phyloP scores from a whole-genome alignment of 2,888 invertebrate genomes.

The Melinaea marsaeus region DNA sequence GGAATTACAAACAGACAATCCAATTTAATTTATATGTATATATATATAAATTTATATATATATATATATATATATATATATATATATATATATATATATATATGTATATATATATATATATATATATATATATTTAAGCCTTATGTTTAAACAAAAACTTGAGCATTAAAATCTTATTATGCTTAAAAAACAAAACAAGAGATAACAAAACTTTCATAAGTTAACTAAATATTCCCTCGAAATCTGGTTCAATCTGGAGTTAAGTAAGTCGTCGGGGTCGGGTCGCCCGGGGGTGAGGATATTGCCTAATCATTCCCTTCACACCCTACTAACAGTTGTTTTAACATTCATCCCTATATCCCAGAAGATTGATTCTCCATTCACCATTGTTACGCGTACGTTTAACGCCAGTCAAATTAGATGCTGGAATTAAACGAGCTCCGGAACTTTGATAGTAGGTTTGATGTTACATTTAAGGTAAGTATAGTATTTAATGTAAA shows the following conservation, averaged over 20 bases:
- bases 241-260: slow-evolving; percentile 68
- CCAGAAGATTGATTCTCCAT: slow-evolving; percentile 63
- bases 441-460: slow-evolving; percentile 17
- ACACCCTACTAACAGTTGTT: slow-evolving; percentile 75
- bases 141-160: too few species aligned
- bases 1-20: too few species aligned
- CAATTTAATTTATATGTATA: too few species aligned
- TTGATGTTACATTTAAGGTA: neutral
- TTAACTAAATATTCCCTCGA: slow-evolving; percentile 52
- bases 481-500: too few species aligned
- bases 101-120: too few species aligned
- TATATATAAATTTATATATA: too few species aligned
- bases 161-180: too few species aligned
- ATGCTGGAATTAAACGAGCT: slow-evolving; percentile 18
- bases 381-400: slow-evolving; percentile 56
- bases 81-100: too few species aligned
- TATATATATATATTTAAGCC: too few species aligned
- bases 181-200: neutral
- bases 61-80: too few species aligned
- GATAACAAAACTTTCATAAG: slow-evolving; percentile 9
- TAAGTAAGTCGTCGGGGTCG: slow-evolving; percentile 72
- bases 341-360: slow-evolving; percentile 71
- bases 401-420: slow-evolving; percentile 40
- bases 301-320: slow-evolving; percentile 76
- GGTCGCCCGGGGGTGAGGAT: slow-evolving; percentile 63